Conservation (phyloP, 2,113 vertebrate species). For the Siniperca chuatsi region DNA sequence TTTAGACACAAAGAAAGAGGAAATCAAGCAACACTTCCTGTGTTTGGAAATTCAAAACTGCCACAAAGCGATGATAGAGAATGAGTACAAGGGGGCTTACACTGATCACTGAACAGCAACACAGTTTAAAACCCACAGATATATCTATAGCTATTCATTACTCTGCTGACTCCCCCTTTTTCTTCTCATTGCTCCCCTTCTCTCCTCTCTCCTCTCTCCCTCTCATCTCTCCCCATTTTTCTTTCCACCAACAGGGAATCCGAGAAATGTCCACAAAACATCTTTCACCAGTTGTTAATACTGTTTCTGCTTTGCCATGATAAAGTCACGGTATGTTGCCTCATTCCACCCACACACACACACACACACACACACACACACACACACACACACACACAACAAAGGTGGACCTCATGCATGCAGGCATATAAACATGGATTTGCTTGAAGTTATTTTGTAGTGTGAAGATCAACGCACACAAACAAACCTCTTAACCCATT, state of each 20-base stretch:
- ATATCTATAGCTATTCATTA: constrained; percentile 54
- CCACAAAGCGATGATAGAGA: constrained; percentile 67
- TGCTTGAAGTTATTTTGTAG: constrained; percentile 19
- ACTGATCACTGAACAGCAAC: constrained; percentile 61
- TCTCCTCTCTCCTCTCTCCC: neutral
- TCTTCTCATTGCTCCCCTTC: constrained; percentile 2
- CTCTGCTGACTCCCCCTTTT: constrained; percentile 27
- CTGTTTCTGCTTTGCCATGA: constrained; percentile 71
- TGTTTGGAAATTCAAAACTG: constrained; percentile 67
- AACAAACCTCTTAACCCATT: neutral
- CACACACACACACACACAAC: constrained; percentile 36
- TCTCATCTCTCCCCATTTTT: constrained; percentile 54
- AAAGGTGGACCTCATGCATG: constrained; percentile 43
- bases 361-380: constrained; percentile 30
- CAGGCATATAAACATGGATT: constrained; percentile 28
- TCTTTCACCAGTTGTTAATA: constrained; percentile 84
- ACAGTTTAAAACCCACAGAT: constrained; percentile 49
- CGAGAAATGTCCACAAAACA: constrained; percentile 77
- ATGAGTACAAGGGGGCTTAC: constrained; percentile 30
- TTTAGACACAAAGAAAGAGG: constrained; percentile 57
- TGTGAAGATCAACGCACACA: constrained; percentile 1
- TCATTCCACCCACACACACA: constrained; percentile 43
- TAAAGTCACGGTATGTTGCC: constrained; percentile 73
- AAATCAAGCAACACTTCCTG: constrained; percentile 71
- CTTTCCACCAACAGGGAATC: constrained; percentile 67